Percentiles rank a stretch among this genome's conserved stretches.
Evolutionary conservation across 2,888 invertebrate genomes (phyloP).

Genomic region (Melanophora roralis): DNA sequence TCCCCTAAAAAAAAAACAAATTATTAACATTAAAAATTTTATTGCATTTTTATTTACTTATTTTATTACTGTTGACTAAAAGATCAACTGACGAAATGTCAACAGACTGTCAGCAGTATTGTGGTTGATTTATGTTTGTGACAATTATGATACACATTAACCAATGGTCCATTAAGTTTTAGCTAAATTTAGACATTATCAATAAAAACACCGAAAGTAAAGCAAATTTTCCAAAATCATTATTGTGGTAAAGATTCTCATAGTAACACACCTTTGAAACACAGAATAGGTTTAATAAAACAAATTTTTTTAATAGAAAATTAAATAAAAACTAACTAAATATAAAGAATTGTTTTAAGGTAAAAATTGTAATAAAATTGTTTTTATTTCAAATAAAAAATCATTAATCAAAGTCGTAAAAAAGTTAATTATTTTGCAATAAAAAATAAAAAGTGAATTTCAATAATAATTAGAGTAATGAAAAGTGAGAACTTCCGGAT

Average conservation of each 20-base stretch:
- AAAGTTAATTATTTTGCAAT: too few relatives aligned
- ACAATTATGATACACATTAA: neutral
- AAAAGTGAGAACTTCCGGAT: too few relatives aligned
- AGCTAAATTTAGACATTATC: slow-evolving; percentile 23
- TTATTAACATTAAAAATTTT: slow-evolving; percentile 25
- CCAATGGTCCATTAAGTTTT: slow-evolving; percentile 53
- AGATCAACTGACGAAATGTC: neutral
- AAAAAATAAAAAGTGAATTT: too few relatives aligned
- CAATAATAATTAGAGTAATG: too few relatives aligned
- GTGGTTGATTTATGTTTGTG: neutral
- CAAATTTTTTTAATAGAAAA: too few relatives aligned
- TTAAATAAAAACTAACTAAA: too few relatives aligned
- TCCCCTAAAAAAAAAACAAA: slow-evolving; percentile 25
- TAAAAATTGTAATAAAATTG: too few relatives aligned
- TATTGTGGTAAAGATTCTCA: slow-evolving; percentile 41
- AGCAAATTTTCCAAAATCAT: neutral
- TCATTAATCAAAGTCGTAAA: too few relatives aligned
- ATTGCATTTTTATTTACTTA: neutral
- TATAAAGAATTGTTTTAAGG: too few relatives aligned
- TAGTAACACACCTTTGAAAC: slow-evolving; percentile 40
- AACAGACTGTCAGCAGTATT: neutral
- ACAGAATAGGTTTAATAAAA: neutral
- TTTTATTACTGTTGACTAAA: slow-evolving; percentile 39
- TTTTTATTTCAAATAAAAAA: too few relatives aligned
- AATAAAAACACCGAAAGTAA: neutral